A percentile compares a stretch with the other conserved stretches of the same genome.
These are phyloP conservation scores for Magallana nippona DNA, from an alignment of 2,888 invertebrate species.

Conservation along the genomic window DNA sequence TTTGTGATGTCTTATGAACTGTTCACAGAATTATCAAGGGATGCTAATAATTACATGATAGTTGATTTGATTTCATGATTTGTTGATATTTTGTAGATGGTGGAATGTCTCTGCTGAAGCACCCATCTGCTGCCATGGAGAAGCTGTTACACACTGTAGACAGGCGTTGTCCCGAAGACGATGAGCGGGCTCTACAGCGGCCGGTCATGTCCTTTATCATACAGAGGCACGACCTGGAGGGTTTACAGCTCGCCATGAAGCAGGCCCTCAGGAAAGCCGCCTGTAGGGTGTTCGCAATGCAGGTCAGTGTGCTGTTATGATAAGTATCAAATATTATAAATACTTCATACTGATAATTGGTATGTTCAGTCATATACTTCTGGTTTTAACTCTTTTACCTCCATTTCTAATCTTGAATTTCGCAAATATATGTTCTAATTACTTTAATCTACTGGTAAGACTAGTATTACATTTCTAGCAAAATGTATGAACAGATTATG, in stretches of 20 bases:
- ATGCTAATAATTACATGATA: too few relatives aligned
- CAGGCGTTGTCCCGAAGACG: constrained; percentile 58
- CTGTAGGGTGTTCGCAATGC: constrained; percentile 89
- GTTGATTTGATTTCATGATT: too few relatives aligned
- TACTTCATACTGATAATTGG: not conserved
- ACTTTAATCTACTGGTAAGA: too few relatives aligned
- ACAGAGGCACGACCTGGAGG: constrained; percentile 89
- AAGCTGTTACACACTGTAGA: constrained; percentile 83
- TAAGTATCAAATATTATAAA: not conserved
- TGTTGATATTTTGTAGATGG: constrained; percentile 82
- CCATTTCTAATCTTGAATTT: too few relatives aligned
- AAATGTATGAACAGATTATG: too few relatives aligned
- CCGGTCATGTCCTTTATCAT: constrained; percentile 92
- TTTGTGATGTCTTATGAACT: too few relatives aligned
- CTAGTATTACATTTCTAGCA: too few relatives aligned
- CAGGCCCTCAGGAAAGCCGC: constrained; percentile 87
- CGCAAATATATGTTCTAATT: too few relatives aligned
- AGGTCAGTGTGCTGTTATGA: constrained; percentile 81
- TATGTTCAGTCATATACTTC: not conserved
- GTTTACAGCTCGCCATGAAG: constrained; percentile 91
- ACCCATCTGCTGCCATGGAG: constrained; percentile 92
- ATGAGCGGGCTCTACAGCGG: constrained; percentile 83
- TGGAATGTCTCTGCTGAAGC: constrained; percentile 90
- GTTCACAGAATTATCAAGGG: too few relatives aligned
- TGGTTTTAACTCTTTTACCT: too few relatives aligned